Evolutionary conservation across 2,888 invertebrate species (phyloP), one percentile per base, ranked within the genome.

Genomic region (Hipparchia sbordonii): DNA sequence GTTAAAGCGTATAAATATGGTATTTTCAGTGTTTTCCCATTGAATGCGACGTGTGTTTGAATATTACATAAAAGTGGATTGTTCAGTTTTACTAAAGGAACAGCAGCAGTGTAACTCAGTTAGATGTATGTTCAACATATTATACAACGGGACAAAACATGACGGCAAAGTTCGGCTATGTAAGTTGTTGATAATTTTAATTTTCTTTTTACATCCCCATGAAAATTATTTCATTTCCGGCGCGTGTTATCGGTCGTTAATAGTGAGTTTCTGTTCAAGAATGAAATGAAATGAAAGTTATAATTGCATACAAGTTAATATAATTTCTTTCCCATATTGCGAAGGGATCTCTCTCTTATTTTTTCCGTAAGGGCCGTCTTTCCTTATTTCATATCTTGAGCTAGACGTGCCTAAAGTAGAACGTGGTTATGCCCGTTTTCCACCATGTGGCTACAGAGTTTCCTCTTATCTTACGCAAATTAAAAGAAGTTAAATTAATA

Each of bases 161-260:
- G 94, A 94, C 94, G 94, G 94, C 93, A 94, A 94, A 93, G 92
- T 92, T 93, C 89, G 93, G 94, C 94, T 94, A 94, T 94, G 94
- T 94, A 86, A 90, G 94, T 94, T 78, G 54, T 60, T 59, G 67
- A 77, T 52, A 72, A 75, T 71, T 70, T 66, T 70, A 65, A 67
- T 73, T 67, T 74, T 65, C 62, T 74, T 76, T 77, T 74, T 74
- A 72, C 62, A 75, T 72, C 62, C 62, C 72, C 74, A 61, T 76
- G 76, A 72, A 77, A 75, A 57, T 62, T 59, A 73, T 69, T 75
- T 76, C 72, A 76, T 79, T 77, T 79, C 77, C 77, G 73, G 66
- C 52, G 57, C 56, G 52, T 52, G 71, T 77, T 78, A 79, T 78
- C 77, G 72, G 57, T 62, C 62, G 61, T 77, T 74, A 75, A 74